Conservation (phyloP, 2,888 invertebrate species). For the Drosophila nr. perissopoda region DNA sequence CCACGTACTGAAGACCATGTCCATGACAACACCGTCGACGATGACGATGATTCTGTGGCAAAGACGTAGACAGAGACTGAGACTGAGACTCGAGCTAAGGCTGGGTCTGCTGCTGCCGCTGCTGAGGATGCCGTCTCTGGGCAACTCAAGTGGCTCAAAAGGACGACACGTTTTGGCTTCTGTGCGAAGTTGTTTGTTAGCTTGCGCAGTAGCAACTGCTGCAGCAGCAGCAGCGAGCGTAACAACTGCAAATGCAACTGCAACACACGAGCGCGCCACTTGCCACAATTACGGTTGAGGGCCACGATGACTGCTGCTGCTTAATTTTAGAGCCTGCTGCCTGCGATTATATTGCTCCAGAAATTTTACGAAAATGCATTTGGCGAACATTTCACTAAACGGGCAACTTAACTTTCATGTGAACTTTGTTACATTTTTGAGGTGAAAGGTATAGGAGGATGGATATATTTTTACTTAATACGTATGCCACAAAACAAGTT, state of each 20-base stretch:
- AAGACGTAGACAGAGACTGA: conserved; percentile 5
- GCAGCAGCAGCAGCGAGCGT: conserved; percentile 24
- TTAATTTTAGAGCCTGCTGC: conserved; percentile 72
- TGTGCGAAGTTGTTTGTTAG: conserved; percentile 70
- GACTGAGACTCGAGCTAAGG: conserved; percentile 17
- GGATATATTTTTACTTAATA: not conserved
- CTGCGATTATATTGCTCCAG: conserved; percentile 82
- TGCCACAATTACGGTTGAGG: conserved; percentile 72
- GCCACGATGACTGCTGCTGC: conserved; percentile 54
- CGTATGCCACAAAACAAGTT: not conserved
- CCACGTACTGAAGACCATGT: conserved; percentile 67
- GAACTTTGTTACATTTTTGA: not conserved
- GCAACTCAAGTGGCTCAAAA: conserved; percentile 72
- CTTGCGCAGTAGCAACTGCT: conserved; percentile 49
- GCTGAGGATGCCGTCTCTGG: conserved; percentile 24
- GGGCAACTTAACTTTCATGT: conserved; percentile 10
- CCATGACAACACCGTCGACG: conserved; percentile 65
- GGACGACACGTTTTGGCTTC: conserved; percentile 81
- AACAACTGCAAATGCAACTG: conserved; percentile 42
- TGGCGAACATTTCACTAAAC: not conserved
- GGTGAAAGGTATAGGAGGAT: not conserved
- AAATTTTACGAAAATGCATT: conserved; percentile 77
- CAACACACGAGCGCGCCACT: conserved; percentile 60
- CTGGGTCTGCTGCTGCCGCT: conserved; percentile 15
- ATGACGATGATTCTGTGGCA: conserved; percentile 48